Conservation (phyloP, 1,140 invertebrate species). For the Rhizoglyphus robini region DNA sequence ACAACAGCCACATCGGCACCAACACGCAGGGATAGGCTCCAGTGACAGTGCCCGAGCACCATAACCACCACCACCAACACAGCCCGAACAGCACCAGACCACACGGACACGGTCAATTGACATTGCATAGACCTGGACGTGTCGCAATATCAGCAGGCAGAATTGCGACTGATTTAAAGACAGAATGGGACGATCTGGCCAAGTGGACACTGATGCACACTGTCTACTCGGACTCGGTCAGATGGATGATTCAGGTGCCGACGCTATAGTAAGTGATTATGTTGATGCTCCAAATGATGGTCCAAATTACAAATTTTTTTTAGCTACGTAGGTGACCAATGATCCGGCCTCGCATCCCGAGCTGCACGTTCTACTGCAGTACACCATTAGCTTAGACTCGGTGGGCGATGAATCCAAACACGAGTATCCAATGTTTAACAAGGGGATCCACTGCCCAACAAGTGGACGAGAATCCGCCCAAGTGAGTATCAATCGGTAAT, state of each 20-base stretch:
- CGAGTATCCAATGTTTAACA: too few species aligned
- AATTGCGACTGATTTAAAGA: slow-evolving; percentile 68
- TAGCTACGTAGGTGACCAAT: slow-evolving; percentile 93
- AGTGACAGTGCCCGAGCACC: too few species aligned
- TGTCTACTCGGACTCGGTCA: slow-evolving; percentile 83
- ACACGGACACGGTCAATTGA: too few species aligned
- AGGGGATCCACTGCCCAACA: slow-evolving; percentile 59
- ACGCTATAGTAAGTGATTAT: slow-evolving; percentile 87
- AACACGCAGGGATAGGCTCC: too few species aligned
- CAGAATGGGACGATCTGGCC: slow-evolving; percentile 94
- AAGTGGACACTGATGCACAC: slow-evolving; percentile 78
- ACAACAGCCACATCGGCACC: too few species aligned
- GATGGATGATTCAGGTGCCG: slow-evolving; percentile 94
- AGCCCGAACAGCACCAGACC: too few species aligned
- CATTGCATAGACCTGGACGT: slow-evolving; percentile 92
- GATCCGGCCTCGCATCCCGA: slow-evolving; percentile 85
- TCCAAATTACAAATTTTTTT: slow-evolving; percentile 6
- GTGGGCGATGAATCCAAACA: slow-evolving; percentile 99
- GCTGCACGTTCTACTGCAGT: too few species aligned
- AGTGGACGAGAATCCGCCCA: slow-evolving; percentile 88
- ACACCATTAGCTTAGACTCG: slow-evolving; percentile 96
- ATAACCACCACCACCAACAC: too few species aligned
- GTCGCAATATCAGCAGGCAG: slow-evolving; percentile 96
- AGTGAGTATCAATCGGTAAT: slow-evolving; percentile 34
- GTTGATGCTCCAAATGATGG: too few species aligned